phyloP scores from a whole-genome alignment of 2,797 vertebrate species.

The Lacerta agilis region DNA sequence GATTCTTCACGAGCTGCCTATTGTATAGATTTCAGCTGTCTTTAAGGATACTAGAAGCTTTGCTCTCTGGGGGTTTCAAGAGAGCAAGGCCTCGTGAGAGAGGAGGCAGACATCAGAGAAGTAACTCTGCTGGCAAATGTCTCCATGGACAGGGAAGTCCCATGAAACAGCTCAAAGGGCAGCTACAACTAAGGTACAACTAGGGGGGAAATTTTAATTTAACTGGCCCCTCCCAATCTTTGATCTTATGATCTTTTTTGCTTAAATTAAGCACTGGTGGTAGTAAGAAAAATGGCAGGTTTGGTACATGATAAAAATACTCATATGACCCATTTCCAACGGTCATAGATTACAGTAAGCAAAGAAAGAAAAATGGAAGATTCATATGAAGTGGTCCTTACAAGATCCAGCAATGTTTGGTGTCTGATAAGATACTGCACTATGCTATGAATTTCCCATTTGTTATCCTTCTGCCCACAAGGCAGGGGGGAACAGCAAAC shows the following conservation, averaged over 20 bases:
- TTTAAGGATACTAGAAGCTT: slow-evolving; percentile 19
- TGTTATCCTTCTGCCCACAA: neutral
- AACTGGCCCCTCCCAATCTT: neutral
- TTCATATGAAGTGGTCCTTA: neutral
- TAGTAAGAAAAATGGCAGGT: neutral
- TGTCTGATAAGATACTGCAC: neutral
- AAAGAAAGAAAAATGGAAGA: neutral
- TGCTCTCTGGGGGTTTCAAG: neutral
- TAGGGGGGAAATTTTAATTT: neutral
- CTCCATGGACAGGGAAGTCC: slow-evolving; percentile 16
- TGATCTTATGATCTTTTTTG: neutral
- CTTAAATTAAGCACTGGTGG: neutral
- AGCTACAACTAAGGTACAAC: neutral
- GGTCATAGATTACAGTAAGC: neutral
- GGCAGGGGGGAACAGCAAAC: neutral
- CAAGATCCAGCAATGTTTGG: neutral
- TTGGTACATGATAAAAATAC: neutral
- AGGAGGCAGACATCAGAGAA: slow-evolving; percentile 8
- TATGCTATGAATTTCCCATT: neutral
- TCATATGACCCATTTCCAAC: neutral
- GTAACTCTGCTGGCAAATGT: slow-evolving; percentile 17
- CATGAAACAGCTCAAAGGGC: neutral
- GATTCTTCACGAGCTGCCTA: neutral
- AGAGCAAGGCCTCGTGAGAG: slow-evolving; percentile 18
- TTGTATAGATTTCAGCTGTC: slow-evolving; percentile 12